Evolutionary conservation across 1,140 invertebrate species (phyloP).

Genomic region (Brachionus angularis): DNA sequence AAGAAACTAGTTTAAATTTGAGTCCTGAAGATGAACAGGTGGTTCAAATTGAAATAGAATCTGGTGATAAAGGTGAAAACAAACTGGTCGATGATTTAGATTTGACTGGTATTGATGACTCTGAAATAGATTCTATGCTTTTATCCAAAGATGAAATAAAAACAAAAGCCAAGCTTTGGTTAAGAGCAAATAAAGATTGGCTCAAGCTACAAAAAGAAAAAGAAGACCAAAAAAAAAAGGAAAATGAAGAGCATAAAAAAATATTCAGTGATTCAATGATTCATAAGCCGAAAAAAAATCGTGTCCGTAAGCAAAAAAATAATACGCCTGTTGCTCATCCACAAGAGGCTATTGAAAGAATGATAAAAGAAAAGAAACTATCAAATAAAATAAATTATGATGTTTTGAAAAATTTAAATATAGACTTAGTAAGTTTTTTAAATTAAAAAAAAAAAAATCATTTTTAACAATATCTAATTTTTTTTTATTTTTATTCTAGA

Average conservation of each 20-base stretch:
- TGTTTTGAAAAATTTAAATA: constrained; percentile 76
- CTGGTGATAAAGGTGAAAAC: too few species aligned
- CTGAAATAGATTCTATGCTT: constrained; percentile 80
- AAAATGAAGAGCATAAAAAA: constrained; percentile 44
- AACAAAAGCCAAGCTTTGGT: constrained; percentile 77
- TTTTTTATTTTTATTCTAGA: constrained; percentile 3
- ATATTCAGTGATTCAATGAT: not conserved
- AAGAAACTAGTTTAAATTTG: too few species aligned
- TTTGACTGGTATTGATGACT: constrained; percentile 75
- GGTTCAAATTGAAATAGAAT: too few species aligned
- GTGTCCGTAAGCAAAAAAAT: constrained; percentile 37
- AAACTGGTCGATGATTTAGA: constrained; percentile 76
- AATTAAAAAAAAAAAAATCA: too few species aligned
- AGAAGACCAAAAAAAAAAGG: constrained; percentile 46
- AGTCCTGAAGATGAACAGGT: too few species aligned
- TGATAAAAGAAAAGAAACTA: constrained; percentile 87
- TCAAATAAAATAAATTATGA: constrained; percentile 97
- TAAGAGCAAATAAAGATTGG: constrained; percentile 75
- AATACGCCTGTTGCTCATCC: constrained; percentile 67
- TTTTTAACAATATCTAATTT: too few species aligned
- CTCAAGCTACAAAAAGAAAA: constrained; percentile 73
- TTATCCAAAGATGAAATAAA: constrained; percentile 73
- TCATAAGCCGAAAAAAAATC: constrained; percentile 17
- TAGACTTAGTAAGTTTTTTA: constrained; percentile 18
- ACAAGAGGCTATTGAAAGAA: constrained; percentile 84